Evolutionary conservation across 23 tunicate species (phyloP).

Genomic region (Botrylloides violaceus): DNA sequence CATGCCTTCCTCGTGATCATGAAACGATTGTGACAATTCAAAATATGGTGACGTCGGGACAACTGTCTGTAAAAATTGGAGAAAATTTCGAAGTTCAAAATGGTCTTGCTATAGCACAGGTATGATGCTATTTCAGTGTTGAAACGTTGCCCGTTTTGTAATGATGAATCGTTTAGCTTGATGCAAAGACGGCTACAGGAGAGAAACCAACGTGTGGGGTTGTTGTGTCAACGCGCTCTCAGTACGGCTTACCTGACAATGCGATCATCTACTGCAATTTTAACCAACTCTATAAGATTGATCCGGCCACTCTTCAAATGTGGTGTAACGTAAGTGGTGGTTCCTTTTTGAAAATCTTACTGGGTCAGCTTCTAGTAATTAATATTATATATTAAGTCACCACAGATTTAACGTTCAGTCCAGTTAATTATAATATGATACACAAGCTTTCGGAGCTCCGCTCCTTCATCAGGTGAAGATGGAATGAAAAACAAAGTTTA

Average conservation of each 20-base stretch:
- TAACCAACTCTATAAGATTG: slow-evolving; percentile 98
- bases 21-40: slow-evolving; percentile 36
- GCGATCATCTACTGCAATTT: slow-evolving; percentile 95
- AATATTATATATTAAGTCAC: too few relatives aligned
- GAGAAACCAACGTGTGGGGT: slow-evolving; percentile 82
- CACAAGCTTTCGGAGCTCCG: too few relatives aligned
- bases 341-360: too few relatives aligned
- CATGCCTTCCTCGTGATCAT: slow-evolving; percentile 62
- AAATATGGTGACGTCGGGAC: slow-evolving; percentile 73
- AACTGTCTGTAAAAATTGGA: slow-evolving; percentile 63
- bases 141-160: background rate
- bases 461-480: too few relatives aligned
- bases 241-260: slow-evolving; percentile 81
- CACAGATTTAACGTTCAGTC: too few relatives aligned
- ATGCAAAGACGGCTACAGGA: slow-evolving; percentile 90
- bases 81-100: slow-evolving; percentile 61
- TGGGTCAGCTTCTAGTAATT: too few relatives aligned
- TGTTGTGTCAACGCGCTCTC: slow-evolving; percentile 70
- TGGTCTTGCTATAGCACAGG: slow-evolving; percentile 94
- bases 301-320: slow-evolving; percentile 79
- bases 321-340: slow-evolving; percentile 91
- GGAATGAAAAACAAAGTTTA: too few relatives aligned
- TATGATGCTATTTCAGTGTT: background rate
- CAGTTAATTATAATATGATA: too few relatives aligned
- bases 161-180: slow-evolving; percentile 31